Percentiles rank a stretch among this genome's conserved stretches.
phyloP scores from a whole-genome alignment of 2,797 vertebrate species.

The Echiichthys vipera region DNA sequence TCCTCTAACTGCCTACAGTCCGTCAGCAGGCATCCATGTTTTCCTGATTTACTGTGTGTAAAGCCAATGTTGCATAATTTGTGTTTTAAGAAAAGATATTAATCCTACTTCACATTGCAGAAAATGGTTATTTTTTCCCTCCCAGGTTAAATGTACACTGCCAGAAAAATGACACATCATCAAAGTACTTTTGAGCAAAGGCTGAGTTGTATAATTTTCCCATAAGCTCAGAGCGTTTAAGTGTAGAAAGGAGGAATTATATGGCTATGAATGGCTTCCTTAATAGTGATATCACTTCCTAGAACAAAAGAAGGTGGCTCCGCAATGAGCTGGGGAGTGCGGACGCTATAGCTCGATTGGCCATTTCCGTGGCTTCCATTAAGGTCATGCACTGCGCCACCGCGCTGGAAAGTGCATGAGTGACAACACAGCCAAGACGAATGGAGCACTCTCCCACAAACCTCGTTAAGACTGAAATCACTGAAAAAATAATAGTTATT shows the following conservation, averaged over 20 bases:
- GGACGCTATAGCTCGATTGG: constrained; percentile 85
- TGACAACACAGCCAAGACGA: constrained; percentile 89
- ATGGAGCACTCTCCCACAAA: constrained; percentile 90
- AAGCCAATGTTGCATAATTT: constrained; percentile 79
- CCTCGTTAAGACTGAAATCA: constrained; percentile 87
- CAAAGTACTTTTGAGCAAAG: constrained; percentile 82
- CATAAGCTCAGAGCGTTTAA: constrained; percentile 84
- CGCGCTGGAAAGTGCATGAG: constrained; percentile 86
- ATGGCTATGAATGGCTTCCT: constrained; percentile 82
- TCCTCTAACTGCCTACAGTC: constrained; percentile 54
- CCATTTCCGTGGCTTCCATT: constrained; percentile 86
- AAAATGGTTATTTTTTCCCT: constrained; percentile 66
- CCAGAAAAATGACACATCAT: constrained; percentile 84
- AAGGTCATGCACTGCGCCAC: constrained; percentile 88
- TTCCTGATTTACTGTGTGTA: constrained; percentile 73
- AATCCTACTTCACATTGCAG: constrained; percentile 64
- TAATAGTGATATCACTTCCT: constrained; percentile 85
- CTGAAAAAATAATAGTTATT: constrained; percentile 95
- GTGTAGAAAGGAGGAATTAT: constrained; percentile 85
- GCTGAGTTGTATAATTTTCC: constrained; percentile 85
- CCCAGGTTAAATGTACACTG: constrained; percentile 78
- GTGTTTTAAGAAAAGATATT: constrained; percentile 76
- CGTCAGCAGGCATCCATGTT: constrained; percentile 54
- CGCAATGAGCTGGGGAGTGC: constrained; percentile 78
- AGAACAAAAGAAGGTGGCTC: constrained; percentile 84